Base-by-base conservation (phyloP, 2,888 invertebrate species). In the Plutella xylostella region DNA sequence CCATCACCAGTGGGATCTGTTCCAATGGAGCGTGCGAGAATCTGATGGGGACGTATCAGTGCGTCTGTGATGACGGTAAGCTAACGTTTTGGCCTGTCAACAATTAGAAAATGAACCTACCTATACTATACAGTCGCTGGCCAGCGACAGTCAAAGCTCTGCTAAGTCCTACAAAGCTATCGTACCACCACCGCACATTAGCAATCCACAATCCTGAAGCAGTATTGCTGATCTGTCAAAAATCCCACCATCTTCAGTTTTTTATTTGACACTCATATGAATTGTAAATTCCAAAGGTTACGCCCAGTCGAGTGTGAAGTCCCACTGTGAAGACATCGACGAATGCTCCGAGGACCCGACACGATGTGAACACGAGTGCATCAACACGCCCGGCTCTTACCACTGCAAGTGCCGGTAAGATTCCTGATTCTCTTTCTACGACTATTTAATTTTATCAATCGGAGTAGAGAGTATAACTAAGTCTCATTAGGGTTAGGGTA, bases 11-110 rank as follows among this genome's bases (percentile, higher is more conserved):
- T 3, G 80, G 94, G 22, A 93, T 95, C 48, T 95, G 94, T 68
- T 94, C 93, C 12, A 93, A 95, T 71, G 95, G 95, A 1, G 91
- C 92, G n/a, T 95, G 95, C 67, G 94, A 94, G 75, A 95, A 95
- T 63, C 90, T 91, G 85, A 93, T 94, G 93, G 94, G 94, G 33
- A 94, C 94, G 1, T 95, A 94, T 69, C 93, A 94, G 66, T 94
- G 94, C 63, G 90, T 92, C 42, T 95, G 95, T 65, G 90, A 93
- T 65, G 92, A 92, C 53, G 94, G 92, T 43, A 1, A 17, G 34
- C 9, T 22, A 22, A n/a, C n/a, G n/a, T n/a, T n/a, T n/a, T n/a
- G n/a, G n/a, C n/a, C n/a, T n/a, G n/a, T n/a, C n/a, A n/a, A n/a
- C n/a, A n/a, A n/a, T n/a, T n/a, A n/a, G n/a, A n/a, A n/a, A n/a